Conservation (phyloP, 2,797 vertebrate species). For the Onychomys leucogaster region DNA sequence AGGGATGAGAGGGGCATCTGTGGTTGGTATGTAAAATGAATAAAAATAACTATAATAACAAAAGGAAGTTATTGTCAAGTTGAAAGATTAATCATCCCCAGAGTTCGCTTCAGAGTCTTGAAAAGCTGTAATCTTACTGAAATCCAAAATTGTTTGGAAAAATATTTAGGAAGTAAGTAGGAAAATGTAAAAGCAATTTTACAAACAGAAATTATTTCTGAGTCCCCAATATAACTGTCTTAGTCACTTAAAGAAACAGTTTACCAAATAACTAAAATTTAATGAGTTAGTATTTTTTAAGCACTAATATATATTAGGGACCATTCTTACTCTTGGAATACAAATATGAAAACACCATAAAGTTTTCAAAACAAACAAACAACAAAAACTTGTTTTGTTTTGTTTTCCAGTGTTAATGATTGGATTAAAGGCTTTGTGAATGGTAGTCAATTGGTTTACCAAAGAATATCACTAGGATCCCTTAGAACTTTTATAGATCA, state of each 20-base stretch:
- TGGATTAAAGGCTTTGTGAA: not conserved
- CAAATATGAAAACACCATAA: not conserved
- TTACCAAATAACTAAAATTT: constrained; percentile 16
- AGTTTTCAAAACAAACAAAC: not conserved
- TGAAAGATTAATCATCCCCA: not conserved
- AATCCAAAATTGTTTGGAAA: not conserved
- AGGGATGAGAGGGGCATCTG: too few species aligned
- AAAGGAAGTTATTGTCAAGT: not conserved
- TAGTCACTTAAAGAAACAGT: not conserved
- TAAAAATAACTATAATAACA: too few species aligned
- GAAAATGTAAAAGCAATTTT: not conserved
- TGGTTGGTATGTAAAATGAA: too few species aligned
- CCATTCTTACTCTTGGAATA: not conserved
- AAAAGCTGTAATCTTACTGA: not conserved
- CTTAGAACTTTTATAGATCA: not conserved
- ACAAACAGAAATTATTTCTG: not conserved
- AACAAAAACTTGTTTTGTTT: not conserved
- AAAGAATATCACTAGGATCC: not conserved
- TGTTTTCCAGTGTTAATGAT: not conserved
- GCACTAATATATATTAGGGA: not conserved
- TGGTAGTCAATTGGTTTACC: not conserved
- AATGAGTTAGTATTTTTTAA: not conserved
- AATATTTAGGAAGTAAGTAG: constrained; percentile 13
- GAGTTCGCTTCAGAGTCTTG: not conserved
- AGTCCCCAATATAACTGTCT: not conserved